Evolutionary conservation across 2,113 vertebrate species (phyloP).

Genomic region (Cichladusa arquata): DNA sequence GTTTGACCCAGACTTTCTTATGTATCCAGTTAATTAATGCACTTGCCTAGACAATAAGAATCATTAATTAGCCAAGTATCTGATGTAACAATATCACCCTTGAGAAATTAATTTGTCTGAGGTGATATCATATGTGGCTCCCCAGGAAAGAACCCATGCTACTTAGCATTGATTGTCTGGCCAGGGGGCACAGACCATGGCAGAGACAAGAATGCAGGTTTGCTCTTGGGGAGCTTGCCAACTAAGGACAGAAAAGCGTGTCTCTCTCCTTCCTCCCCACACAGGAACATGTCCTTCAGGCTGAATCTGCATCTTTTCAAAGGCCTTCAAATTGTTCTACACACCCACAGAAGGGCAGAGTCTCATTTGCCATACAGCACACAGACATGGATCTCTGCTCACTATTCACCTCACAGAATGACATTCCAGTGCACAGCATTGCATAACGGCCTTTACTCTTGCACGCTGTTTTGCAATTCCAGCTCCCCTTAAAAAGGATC

Average conservation of each 20-base stretch:
- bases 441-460: neutral
- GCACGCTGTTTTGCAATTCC: neutral
- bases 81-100: neutral
- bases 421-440: neutral
- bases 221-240: neutral
- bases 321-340: neutral
- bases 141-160: neutral
- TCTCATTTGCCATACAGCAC: neutral
- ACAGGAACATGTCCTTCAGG: neutral
- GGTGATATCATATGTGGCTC: neutral
- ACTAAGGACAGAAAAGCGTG: neutral
- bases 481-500: neutral
- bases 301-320: neutral
- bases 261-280: neutral
- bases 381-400: neutral
- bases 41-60: neutral
- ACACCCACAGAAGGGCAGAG: neutral
- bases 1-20: constrained; percentile 22
- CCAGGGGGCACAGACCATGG: neutral
- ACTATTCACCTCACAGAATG: neutral
- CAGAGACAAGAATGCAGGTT: neutral
- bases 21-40: neutral
- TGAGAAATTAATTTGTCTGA: neutral
- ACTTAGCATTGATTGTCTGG: neutral
- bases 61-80: neutral